These are phyloP conservation scores for Trachelus stipa DNA, from an alignment of 2,888 invertebrate genomes.

Conservation along the genomic window DNA sequence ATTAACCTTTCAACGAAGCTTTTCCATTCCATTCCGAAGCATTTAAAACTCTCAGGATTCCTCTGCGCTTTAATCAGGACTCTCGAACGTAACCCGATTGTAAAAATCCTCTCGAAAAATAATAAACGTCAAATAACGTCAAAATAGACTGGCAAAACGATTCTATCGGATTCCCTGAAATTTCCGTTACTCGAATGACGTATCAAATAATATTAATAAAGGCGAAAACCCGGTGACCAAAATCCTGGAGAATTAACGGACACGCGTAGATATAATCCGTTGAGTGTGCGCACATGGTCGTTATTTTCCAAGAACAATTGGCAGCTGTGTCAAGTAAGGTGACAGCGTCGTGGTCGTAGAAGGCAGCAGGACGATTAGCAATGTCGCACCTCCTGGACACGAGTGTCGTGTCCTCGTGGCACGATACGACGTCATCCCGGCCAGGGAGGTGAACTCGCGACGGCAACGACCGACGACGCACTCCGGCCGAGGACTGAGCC, in stretches of 20 bases:
- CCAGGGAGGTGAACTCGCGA: slow-evolving; percentile 13
- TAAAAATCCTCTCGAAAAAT: not conserved
- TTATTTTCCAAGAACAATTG: not conserved
- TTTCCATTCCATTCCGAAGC: not conserved
- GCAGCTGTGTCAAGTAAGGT: not conserved
- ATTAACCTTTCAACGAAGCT: not conserved
- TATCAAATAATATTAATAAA: not conserved
- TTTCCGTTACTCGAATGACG: not conserved
- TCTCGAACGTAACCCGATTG: not conserved
- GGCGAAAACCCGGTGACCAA: not conserved
- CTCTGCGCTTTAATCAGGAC: not conserved
- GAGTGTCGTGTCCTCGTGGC: slow-evolving; percentile 16
- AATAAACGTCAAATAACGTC: not conserved
- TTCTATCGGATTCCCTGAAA: not conserved
- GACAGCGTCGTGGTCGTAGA: not conserved
- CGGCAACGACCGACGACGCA: slow-evolving; percentile 33
- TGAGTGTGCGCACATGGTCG: not conserved
- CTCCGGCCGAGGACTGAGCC: slow-evolving; percentile 61
- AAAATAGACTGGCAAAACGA: not conserved
- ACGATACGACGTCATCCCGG: slow-evolving; percentile 11
- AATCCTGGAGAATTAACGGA: not conserved
- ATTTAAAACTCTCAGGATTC: not conserved
- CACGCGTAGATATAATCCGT: not conserved
- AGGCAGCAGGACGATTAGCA: not conserved
- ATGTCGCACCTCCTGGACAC: slow-evolving; percentile 17